A percentile compares a stretch with the other conserved stretches of the same genome.
Conservation (phyloP, 2,888 invertebrate genomes). For the Polydrusus cervinus region DNA sequence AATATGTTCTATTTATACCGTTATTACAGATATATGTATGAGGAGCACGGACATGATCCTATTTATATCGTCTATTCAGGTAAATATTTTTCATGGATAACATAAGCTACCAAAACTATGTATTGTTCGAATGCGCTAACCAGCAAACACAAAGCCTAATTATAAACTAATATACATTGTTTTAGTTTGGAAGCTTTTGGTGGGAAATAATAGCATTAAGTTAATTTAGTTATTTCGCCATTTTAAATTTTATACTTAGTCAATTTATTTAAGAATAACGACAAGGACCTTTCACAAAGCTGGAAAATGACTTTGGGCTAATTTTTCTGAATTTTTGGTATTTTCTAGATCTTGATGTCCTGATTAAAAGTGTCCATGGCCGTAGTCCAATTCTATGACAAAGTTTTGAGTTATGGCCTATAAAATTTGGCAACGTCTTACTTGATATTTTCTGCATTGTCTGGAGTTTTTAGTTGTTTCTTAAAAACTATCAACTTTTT, state of each 20-base stretch:
- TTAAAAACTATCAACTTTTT: too few species aligned
- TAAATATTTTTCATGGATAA: constrained; percentile 1
- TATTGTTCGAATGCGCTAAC: neutral
- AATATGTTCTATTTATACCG: constrained; percentile 7
- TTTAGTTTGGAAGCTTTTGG: neutral
- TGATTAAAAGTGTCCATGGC: too few species aligned
- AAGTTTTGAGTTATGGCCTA: too few species aligned
- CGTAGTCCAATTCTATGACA: too few species aligned
- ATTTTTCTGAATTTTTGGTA: too few species aligned
- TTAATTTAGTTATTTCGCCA: neutral
- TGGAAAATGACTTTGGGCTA: too few species aligned
- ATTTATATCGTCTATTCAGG: neutral
- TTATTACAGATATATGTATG: too few species aligned
- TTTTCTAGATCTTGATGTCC: too few species aligned
- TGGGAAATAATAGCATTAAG: constrained; percentile 2
- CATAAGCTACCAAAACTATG: neutral
- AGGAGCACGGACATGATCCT: neutral
- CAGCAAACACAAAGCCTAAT: neutral
- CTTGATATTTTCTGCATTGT: too few species aligned
- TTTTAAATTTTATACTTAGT: neutral
- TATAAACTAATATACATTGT: constrained; percentile 12
- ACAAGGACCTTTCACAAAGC: too few species aligned
- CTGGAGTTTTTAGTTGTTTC: too few species aligned
- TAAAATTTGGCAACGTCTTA: too few species aligned
- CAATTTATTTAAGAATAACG: neutral